phyloP scores from a whole-genome alignment of 1,140 invertebrate genomes.

The Euura saliciscinereae region DNA sequence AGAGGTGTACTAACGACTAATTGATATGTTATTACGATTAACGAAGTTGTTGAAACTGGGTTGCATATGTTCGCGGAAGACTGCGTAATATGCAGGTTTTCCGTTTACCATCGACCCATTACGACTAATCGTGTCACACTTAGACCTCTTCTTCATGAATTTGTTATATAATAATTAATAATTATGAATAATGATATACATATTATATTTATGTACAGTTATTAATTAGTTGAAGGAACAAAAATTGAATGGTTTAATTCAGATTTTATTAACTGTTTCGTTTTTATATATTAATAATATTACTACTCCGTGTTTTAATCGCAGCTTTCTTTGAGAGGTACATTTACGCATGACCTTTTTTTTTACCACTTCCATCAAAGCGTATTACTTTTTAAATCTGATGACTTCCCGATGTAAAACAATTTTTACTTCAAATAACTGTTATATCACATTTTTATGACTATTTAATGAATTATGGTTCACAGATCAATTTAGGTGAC shows the following conservation, averaged over 20 bases:
- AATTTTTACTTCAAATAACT: no score
- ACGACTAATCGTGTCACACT: no score
- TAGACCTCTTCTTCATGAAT: not conserved
- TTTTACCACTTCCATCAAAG: no score
- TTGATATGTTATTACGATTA: not conserved
- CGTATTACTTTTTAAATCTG: no score
- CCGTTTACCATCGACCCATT: no score
- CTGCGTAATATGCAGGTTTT: not conserved
- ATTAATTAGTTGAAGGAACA: not conserved
- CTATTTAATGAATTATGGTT: no score
- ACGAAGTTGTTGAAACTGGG: not conserved
- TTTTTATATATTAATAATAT: not conserved
- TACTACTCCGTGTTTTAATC: not conserved
- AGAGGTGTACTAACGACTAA: not conserved
- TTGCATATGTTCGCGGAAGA: not conserved
- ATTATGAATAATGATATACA: not conserved
- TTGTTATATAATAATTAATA: not conserved
- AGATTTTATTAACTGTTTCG: not conserved
- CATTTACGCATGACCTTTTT: no score
- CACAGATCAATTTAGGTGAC: no score
- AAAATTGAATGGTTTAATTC: not conserved
- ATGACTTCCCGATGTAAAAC: no score
- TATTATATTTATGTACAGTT: slow-evolving; percentile 4
- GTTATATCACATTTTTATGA: no score
- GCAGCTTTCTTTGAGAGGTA: no score